Conservation (phyloP, 2,797 vertebrate genomes). For the Poecilia gillii region DNA sequence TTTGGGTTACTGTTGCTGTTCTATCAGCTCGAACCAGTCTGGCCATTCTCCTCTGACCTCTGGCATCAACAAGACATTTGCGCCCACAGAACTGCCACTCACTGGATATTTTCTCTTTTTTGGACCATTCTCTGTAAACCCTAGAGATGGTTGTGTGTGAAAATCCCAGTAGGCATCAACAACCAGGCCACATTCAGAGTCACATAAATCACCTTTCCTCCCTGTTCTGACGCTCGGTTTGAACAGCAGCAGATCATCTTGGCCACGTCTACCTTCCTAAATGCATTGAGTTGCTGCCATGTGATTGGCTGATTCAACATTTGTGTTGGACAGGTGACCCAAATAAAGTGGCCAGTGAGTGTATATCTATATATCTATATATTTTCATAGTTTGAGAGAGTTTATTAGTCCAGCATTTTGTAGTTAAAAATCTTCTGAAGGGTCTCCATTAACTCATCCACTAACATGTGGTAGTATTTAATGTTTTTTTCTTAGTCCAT, state of each 20-base stretch:
- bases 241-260: too few relatives aligned
- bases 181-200: too few relatives aligned
- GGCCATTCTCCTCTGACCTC: slow-evolving; percentile 50
- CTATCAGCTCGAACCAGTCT: slow-evolving; percentile 23
- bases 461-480: not conserved
- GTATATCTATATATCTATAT: not conserved
- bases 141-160: not conserved
- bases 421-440: not conserved
- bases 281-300: too few relatives aligned
- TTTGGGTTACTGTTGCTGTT: not conserved
- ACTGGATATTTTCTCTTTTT: slow-evolving; percentile 11
- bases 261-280: too few relatives aligned
- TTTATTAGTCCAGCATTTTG: not conserved
- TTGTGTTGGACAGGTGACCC: too few relatives aligned
- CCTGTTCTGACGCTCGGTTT: too few relatives aligned
- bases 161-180: too few relatives aligned
- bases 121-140: not conserved
- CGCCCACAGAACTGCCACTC: not conserved
- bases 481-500: not conserved
- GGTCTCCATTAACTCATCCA: not conserved
- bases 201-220: too few relatives aligned
- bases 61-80: slow-evolving; percentile 58
- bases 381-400: not conserved
- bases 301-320: too few relatives aligned
- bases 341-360: too few relatives aligned